A percentile compares a stretch with the other conserved stretches of the same genome.
phyloP scores from a whole-genome alignment of 2,113 vertebrate genomes.

The Loxodonta africana region DNA sequence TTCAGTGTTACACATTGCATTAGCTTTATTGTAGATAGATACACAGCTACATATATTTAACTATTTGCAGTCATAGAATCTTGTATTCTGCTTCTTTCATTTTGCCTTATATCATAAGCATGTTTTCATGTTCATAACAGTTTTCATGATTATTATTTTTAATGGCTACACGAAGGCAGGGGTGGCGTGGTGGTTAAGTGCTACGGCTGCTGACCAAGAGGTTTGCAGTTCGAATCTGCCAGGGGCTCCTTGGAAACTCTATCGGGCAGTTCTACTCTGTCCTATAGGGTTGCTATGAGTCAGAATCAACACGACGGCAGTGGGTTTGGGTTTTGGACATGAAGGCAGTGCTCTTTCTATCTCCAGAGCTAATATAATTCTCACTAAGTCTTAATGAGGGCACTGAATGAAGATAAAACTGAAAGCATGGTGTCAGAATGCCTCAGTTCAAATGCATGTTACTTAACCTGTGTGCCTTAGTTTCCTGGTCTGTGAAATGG shows the following conservation, averaged over 20 bases:
- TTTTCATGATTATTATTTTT: background rate
- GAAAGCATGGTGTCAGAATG: background rate
- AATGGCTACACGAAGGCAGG: background rate
- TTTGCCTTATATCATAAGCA: background rate
- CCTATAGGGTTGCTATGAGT: too few species aligned
- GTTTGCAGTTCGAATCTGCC: too few species aligned
- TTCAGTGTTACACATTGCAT: slow-evolving; percentile 4
- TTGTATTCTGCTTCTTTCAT: background rate
- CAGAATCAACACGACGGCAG: too few species aligned
- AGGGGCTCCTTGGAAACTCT: too few species aligned
- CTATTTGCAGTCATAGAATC: background rate
- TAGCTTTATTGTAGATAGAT: background rate
- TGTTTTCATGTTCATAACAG: background rate
- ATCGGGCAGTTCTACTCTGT: too few species aligned
- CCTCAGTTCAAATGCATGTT: background rate
- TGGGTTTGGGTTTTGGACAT: too few species aligned
- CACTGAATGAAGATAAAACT: background rate
- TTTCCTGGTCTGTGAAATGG: background rate
- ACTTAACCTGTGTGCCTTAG: background rate
- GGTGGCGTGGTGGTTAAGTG: background rate
- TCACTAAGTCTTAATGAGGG: background rate
- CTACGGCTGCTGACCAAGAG: too few species aligned
- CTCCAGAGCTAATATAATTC: background rate
- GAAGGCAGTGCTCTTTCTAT: background rate
- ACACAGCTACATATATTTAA: background rate